Evolutionary conservation across 2,113 vertebrate genomes (phyloP).

Genomic region (Leiothrix lutea): DNA sequence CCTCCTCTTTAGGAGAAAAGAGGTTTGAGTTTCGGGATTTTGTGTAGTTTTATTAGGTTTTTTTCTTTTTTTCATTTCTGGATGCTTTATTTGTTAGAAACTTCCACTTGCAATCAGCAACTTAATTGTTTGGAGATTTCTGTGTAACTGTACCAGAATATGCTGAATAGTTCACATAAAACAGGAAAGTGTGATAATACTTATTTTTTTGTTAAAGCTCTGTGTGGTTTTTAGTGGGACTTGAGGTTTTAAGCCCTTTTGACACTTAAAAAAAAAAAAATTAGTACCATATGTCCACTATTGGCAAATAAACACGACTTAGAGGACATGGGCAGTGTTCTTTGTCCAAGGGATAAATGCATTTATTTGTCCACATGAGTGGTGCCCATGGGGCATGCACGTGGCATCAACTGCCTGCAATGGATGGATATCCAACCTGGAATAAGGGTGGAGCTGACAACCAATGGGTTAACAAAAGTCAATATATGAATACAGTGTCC

Average conservation of each 20-base stretch:
- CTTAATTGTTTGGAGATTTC: not conserved
- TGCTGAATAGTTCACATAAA: not conserved
- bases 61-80: not conserved
- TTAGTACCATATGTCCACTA: not conserved
- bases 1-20: rapidly evolving
- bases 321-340: not conserved
- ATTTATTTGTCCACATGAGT: not conserved
- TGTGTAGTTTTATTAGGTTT: not conserved
- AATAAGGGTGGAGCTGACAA: not conserved
- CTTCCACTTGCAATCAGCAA: not conserved
- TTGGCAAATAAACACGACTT: not conserved
- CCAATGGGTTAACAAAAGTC: not conserved
- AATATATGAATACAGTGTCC: rapidly evolving
- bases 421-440: not conserved
- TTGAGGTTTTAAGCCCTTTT: not conserved
- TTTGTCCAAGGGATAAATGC: not conserved
- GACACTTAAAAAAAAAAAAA: not conserved
- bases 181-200: too few species aligned
- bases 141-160: not conserved
- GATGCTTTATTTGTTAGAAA: not conserved
- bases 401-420: not conserved
- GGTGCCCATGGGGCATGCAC: not conserved
- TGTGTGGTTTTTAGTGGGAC: not conserved
- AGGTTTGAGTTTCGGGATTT: rapidly evolving
- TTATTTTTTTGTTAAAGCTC: not conserved